A percentile compares a stretch with the other conserved stretches of the same genome.
phyloP scores from a whole-genome alignment of 2,888 invertebrate species.

The Nemotelus nigrinus region DNA sequence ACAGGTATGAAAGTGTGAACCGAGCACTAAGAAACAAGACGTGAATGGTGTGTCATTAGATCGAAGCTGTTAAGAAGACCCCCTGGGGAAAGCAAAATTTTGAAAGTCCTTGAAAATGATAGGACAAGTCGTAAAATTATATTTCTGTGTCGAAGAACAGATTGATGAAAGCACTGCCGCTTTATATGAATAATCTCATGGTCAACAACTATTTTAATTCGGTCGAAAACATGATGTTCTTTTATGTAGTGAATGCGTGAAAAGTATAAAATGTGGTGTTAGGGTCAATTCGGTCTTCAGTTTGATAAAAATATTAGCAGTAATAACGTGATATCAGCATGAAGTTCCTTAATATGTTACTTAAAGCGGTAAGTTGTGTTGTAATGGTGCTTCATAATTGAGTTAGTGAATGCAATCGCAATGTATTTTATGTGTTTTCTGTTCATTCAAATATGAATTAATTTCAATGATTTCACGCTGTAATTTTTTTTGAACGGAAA shows the following conservation, averaged over 20 bases:
- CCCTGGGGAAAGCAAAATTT: too few relatives aligned
- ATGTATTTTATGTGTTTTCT: too few relatives aligned
- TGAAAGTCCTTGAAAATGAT: slow-evolving; percentile 4
- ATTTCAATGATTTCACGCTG: too few relatives aligned
- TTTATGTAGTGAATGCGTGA: not conserved
- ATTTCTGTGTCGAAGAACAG: not conserved
- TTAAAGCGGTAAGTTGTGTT: slow-evolving; percentile 33
- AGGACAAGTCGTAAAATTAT: not conserved
- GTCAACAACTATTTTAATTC: slow-evolving; percentile 39
- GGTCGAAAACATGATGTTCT: slow-evolving; percentile 20
- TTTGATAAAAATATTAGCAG: slow-evolving; percentile 12
- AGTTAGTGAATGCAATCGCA: too few relatives aligned
- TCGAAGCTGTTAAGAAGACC: too few relatives aligned
- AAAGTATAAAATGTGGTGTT: slow-evolving; percentile 36
- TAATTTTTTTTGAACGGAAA: too few relatives aligned
- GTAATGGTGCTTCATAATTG: not conserved
- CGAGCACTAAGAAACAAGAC: too few relatives aligned
- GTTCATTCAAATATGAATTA: too few relatives aligned
- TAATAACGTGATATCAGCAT: slow-evolving; percentile 14
- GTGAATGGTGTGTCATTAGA: too few relatives aligned
- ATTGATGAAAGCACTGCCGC: not conserved
- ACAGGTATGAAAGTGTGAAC: too few relatives aligned
- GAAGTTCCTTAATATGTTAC: slow-evolving; percentile 2
- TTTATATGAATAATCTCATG: slow-evolving; percentile 29
- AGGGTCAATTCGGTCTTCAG: slow-evolving; percentile 27